Conservation (phyloP, 1,140 invertebrate species). For the Chrysomallon squamiferum region DNA sequence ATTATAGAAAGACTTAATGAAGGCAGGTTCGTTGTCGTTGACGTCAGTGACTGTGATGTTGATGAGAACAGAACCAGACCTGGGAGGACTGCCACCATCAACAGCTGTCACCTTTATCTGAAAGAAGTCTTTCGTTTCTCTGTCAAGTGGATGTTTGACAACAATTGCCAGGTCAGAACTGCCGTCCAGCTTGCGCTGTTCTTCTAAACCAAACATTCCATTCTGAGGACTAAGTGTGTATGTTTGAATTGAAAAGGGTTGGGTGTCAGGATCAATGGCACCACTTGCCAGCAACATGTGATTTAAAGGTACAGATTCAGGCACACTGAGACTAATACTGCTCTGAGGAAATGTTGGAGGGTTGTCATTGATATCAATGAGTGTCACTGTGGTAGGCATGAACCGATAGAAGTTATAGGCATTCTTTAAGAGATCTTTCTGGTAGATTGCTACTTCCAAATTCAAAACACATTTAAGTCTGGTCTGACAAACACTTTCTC, state of each 20-base stretch:
- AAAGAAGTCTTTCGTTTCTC: constrained; percentile 42
- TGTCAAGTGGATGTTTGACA: constrained; percentile 36
- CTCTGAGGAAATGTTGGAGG: constrained; percentile 41
- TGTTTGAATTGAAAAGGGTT: constrained; percentile 31
- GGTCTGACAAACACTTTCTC: constrained; percentile 39
- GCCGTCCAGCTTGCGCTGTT: constrained; percentile 33
- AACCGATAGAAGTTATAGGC: constrained; percentile 20
- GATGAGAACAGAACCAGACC: constrained; percentile 36
- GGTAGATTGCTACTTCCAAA: constrained; percentile 27
- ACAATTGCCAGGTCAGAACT: constrained; percentile 40
- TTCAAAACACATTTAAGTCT: constrained; percentile 18
- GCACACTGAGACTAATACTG: constrained; percentile 31
- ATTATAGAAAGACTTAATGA: constrained; percentile 39
- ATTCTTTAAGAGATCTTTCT: constrained; percentile 2
- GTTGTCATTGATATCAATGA: constrained; percentile 57
- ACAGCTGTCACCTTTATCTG: constrained; percentile 39
- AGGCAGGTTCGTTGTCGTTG: constrained; percentile 56
- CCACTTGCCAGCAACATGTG: constrained; percentile 34
- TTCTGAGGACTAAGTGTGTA: constrained; percentile 29
- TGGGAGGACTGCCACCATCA: constrained; percentile 46
- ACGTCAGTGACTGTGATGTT: constrained; percentile 69
- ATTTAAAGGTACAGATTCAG: constrained; percentile 37
- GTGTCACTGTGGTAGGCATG: constrained; percentile 23
- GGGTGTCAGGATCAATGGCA: constrained; percentile 49
- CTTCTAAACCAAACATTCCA: constrained; percentile 32